Evolutionary conservation across 2,888 invertebrate genomes (phyloP).

Genomic region (Ophion obscuratus): DNA sequence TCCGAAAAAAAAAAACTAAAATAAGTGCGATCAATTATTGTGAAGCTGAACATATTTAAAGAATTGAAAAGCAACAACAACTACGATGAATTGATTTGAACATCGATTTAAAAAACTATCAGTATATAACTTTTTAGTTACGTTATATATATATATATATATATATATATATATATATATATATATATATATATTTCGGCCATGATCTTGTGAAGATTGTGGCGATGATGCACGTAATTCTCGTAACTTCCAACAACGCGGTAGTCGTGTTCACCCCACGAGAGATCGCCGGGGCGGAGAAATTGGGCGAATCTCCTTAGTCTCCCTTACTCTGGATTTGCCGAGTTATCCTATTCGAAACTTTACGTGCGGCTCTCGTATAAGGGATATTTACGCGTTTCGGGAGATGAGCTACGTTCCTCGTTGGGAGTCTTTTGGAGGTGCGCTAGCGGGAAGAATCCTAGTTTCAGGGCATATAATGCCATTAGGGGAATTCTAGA

Average conservation of each 20-base stretch:
- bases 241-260: background rate
- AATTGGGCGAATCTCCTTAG: background rate
- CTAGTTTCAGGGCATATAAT: conserved; percentile 8
- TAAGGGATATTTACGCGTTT: conserved; percentile 14
- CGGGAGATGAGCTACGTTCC: conserved; percentile 9
- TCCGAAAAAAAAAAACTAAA: too few relatives aligned
- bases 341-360: background rate
- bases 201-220: background rate
- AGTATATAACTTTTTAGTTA: too few relatives aligned
- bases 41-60: too few relatives aligned
- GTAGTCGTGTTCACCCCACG: background rate
- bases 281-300: background rate
- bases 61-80: too few relatives aligned
- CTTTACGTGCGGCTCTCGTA: background rate
- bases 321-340: background rate
- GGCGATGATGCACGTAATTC: background rate
- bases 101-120: too few relatives aligned
- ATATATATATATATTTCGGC: background rate
- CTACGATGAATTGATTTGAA: too few relatives aligned
- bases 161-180: background rate
- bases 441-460: conserved; percentile 11
- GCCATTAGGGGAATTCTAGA: conserved; percentile 19
- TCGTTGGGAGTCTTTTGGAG: conserved; percentile 5
- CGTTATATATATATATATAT: too few relatives aligned
- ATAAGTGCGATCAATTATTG: too few relatives aligned